phyloP scores from a whole-genome alignment of 2,113 vertebrate genomes.

The Poeciliopsis prolifica region DNA sequence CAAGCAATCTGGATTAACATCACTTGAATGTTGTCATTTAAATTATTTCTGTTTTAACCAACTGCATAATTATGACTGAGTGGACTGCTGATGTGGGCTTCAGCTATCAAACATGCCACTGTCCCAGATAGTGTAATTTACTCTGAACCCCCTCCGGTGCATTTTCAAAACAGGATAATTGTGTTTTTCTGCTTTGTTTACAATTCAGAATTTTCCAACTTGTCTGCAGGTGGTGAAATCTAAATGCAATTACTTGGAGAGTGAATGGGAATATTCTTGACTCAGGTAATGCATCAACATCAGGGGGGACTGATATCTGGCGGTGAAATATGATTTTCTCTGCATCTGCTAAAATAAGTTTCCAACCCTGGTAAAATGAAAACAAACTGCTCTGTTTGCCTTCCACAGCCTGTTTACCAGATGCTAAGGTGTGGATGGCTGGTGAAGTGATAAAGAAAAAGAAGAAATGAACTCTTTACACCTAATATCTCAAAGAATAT shows the following conservation, averaged over 20 bases:
- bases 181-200: slow-evolving; percentile 56
- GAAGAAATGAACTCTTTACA: slow-evolving; percentile 28
- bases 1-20: not conserved
- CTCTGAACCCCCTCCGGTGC: not conserved
- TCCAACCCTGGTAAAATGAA: slow-evolving; percentile 49
- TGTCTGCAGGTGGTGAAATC: slow-evolving; percentile 43
- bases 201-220: slow-evolving; percentile 47
- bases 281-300: slow-evolving; percentile 68
- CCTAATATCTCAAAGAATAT: slow-evolving; percentile 27
- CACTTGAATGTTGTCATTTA: not conserved
- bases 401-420: slow-evolving; percentile 46
- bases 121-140: slow-evolving; percentile 25
- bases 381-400: slow-evolving; percentile 57
- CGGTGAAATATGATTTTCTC: slow-evolving; percentile 62
- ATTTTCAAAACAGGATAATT: slow-evolving; percentile 46
- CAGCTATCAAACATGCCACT: slow-evolving; percentile 24
- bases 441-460: slow-evolving; percentile 34
- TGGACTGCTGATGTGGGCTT: not conserved
- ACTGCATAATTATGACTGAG: not conserved
- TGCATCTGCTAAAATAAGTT: slow-evolving; percentile 59
- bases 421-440: slow-evolving; percentile 35
- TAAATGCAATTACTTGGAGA: slow-evolving; percentile 55
- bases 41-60: not conserved
- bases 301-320: slow-evolving; percentile 53
- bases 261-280: slow-evolving; percentile 49